Base-by-base conservation (phyloP, 2,888 invertebrate species). In the Thecocarcelia acutangulata region DNA sequence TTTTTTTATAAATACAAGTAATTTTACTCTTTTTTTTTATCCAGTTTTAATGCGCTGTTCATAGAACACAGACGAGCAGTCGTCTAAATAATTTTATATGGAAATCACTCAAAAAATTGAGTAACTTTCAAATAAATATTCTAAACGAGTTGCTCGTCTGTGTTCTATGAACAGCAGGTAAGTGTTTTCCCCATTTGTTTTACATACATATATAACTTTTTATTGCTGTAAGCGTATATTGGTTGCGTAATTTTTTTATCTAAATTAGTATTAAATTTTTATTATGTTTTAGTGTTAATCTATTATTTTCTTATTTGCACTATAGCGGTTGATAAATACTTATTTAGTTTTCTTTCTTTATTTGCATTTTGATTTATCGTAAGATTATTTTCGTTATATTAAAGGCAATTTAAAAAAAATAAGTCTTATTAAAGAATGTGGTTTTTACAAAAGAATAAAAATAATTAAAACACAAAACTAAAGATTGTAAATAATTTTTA, bases 251-350 rank as follows among this genome's bases (percentile, higher is more conserved):
- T 75, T 52, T 6, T 46, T 59, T 56, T 50, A 50, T 77, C 12
- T 68, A 13, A 54, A 9, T 33, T 33, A 59, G 33, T 69, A 48
- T 42, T 46, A 69, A 46, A 42, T 15, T 3, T 68, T 44, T 33
- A 44, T 50, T 24, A 59, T 66, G 48, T 17, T 56, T 74, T 13
- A 19, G 3, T 56, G 61, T 46, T 61, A 28, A 56, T 15, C 19
- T 40, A 48, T 61, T 15, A 21, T 13, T 46, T 59, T 78, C 3
- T 68, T 58, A 50, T 80, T 80, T 80, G 75, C 80, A 80, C 75
- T 80, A 52, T 54, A 70, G 70, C 64, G 64, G 28, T 77, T 75
- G n/a, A 8, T 33, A 33, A 33, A 21, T 54, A 37, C 37, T 58
- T 37, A 24, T 52, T 72, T 15, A 3, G 15, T 24, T 40, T 28